Evolutionary conservation across 2,113 vertebrate genomes (phyloP), one percentile per base, ranked within the genome.

Genomic region (Ctenomys sociabilis): DNA sequence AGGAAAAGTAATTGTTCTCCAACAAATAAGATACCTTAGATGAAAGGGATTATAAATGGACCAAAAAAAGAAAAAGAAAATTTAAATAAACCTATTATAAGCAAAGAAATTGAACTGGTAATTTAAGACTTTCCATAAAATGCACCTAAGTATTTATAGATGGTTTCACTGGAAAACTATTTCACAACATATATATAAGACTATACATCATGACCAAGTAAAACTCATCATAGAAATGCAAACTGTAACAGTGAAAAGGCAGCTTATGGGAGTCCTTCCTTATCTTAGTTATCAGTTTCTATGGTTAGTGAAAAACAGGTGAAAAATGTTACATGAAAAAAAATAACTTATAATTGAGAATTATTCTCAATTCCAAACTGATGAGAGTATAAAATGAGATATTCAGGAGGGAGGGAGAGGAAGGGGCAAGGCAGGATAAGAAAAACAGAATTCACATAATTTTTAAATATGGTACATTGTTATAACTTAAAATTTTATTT

Each of bases 1-100:
- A 0, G 83, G 61, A 77, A 84, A 95, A 95, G 32, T 49, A 78
- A 77, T 7, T 78, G 26, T 75, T 43, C 30, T 14, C 35, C 57
- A 70, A 54, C 37, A 84, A 52, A n/a, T 40, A 86, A 83, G 22
- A 59, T 72, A 91, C 63, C 30, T 81, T 43, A 84, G 49, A 68
- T 68, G 24, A 95, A 77, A 92, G 32, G n/a, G 43, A 82, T 73
- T 61, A 87, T 88, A 95, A 92, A 88, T 57, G 43, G 77, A 77
- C 80, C n/a, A n/a, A n/a, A n/a, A 78, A 70, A 59, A 93, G 14
- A 73, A 83, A 22, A 82, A 68, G 64, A 92, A 88, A 66, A 77
- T 70, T 28, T 61, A 93, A 68, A 88, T 24, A 84, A 0, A 68
- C 17, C 73, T 73, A 77, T 77, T 84, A 84, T 24, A 92, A 92